A percentile compares a stretch with the other conserved stretches of the same genome.
Conservation (phyloP, 2,797 vertebrate genomes). For the Enteromius viviparus region DNA sequence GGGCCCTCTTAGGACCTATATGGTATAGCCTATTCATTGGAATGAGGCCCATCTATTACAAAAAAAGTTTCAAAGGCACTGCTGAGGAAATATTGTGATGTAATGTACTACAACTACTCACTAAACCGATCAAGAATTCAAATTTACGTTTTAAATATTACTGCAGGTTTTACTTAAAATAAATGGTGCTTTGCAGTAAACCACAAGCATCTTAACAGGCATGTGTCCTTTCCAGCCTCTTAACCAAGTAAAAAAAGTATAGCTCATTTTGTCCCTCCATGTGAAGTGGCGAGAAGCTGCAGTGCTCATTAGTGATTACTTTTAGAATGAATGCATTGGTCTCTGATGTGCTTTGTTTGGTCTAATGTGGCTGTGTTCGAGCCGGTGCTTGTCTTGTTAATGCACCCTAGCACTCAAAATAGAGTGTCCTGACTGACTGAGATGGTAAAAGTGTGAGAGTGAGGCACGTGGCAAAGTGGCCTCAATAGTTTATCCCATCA, state of each 20-base stretch:
- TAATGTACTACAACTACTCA: neutral
- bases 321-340: conserved; percentile 12
- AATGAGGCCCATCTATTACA: neutral
- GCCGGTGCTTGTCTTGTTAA: conserved; percentile 15
- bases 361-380: conserved; percentile 15
- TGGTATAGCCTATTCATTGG: neutral
- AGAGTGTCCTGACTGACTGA: conserved; percentile 34
- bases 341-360: conserved; percentile 34
- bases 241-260: conserved; percentile 18
- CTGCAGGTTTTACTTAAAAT: conserved; percentile 1
- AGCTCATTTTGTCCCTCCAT: conserved; percentile 7
- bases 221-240: neutral
- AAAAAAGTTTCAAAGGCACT: neutral
- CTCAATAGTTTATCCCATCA: conserved; percentile 26
- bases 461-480: conserved; percentile 9
- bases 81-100: neutral
- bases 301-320: conserved; percentile 31
- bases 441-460: conserved; percentile 26
- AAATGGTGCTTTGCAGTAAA: neutral
- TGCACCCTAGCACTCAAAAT: conserved; percentile 17
- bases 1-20: neutral
- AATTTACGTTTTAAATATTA: neutral
- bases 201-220: neutral
- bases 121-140: neutral
- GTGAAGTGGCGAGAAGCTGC: conserved; percentile 9